A percentile compares a stretch with the other conserved stretches of the same genome.
These are phyloP conservation scores for Fundulus diaphanus DNA, from an alignment of 2,797 vertebrate species.

Conservation along the genomic window DNA sequence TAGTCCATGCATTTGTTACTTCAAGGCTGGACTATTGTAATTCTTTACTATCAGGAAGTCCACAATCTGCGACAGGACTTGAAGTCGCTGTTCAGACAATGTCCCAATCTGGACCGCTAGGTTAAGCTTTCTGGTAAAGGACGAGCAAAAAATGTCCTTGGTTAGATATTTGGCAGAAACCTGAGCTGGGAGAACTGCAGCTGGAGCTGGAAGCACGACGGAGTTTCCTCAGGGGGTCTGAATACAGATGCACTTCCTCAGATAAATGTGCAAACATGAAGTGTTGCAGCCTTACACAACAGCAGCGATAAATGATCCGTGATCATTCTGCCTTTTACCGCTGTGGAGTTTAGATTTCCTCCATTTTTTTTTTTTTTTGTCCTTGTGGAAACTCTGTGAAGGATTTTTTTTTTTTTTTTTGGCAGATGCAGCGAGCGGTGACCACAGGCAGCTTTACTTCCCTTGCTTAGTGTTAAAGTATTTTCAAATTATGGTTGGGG, in stretches of 20 bases:
- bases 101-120: not conserved
- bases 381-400: slow-evolving; percentile 65
- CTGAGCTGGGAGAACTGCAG: not conserved
- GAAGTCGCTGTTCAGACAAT: not conserved
- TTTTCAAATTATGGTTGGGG: slow-evolving; percentile 55
- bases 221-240: not conserved
- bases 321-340: slow-evolving; percentile 53
- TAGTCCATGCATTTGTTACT: too few species aligned
- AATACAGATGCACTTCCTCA: not conserved
- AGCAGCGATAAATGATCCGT: too few species aligned
- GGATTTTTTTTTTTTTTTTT: too few species aligned
- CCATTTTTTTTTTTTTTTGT: too few species aligned
- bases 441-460: slow-evolving; percentile 68
- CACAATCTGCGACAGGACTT: not conserved
- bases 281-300: slow-evolving; percentile 35
- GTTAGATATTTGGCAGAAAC: not conserved
- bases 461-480: slow-evolving; percentile 65
- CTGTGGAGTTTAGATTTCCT: slow-evolving; percentile 43
- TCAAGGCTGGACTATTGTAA: too few species aligned
- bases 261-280: slow-evolving; percentile 24
- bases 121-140: not conserved
- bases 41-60: too few species aligned
- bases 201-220: not conserved
- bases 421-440: slow-evolving; percentile 60
- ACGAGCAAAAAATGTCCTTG: not conserved